phyloP scores from a whole-genome alignment of 2,888 invertebrate species.

The Chrysolina oricalcia region DNA sequence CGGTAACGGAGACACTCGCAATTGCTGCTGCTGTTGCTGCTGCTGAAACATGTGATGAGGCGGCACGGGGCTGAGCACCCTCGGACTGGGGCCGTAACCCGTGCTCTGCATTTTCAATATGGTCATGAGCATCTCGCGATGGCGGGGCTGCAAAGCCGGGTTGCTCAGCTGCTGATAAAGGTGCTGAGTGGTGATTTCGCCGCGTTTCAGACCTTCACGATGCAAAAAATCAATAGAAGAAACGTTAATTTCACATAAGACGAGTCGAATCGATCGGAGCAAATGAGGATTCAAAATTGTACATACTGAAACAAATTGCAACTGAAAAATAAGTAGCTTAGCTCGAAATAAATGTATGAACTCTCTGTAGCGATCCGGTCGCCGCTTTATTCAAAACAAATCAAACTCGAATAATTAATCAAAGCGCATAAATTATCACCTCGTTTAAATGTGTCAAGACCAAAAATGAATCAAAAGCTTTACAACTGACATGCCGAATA shows the following conservation, averaged over 20 bases:
- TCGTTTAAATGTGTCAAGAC: too few relatives aligned
- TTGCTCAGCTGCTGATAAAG: slow-evolving; percentile 85
- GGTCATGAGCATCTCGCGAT: slow-evolving; percentile 81
- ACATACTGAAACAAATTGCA: too few relatives aligned
- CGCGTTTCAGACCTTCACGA: slow-evolving; percentile 79
- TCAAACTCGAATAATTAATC: too few relatives aligned
- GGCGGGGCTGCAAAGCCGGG: slow-evolving; percentile 82
- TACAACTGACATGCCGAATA: too few relatives aligned
- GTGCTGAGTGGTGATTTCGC: slow-evolving; percentile 84
- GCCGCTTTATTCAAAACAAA: too few relatives aligned
- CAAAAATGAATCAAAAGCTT: too few relatives aligned
- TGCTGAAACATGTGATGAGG: slow-evolving; percentile 73
- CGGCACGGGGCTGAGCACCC: slow-evolving; percentile 69
- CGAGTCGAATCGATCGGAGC: too few relatives aligned
- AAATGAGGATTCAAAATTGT: too few relatives aligned
- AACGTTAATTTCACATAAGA: background rate
- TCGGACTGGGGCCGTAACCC: slow-evolving; percentile 66
- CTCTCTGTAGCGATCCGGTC: too few relatives aligned
- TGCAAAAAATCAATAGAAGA: slow-evolving; percentile 12
- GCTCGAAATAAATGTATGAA: too few relatives aligned
- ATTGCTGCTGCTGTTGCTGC: slow-evolving; percentile 70
- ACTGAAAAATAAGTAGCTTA: too few relatives aligned
- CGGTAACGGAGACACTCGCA: slow-evolving; percentile 78
- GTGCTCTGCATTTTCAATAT: slow-evolving; percentile 76
- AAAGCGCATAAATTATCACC: too few relatives aligned